Conservation (phyloP, 2,888 invertebrate species). For the Drosophila macrospina region DNA sequence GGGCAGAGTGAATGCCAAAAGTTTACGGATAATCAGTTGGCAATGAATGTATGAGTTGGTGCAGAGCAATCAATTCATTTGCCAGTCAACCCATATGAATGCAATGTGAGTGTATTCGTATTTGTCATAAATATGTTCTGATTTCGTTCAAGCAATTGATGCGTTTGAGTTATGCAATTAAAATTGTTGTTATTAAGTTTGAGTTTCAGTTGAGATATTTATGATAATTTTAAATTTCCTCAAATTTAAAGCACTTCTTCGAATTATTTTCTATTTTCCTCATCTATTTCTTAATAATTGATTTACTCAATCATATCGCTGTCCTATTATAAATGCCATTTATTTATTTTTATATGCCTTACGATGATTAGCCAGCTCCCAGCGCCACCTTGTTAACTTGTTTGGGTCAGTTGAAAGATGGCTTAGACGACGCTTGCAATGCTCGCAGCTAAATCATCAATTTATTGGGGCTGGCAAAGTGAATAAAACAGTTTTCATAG, state of each 20-base stretch:
- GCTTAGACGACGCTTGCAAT: constrained; percentile 13
- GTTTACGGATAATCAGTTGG: constrained; percentile 12
- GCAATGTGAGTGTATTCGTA: not conserved
- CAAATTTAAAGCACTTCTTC: too few species aligned
- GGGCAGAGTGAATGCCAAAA: constrained; percentile 36
- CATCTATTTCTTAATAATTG: too few species aligned
- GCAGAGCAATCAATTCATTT: constrained; percentile 6
- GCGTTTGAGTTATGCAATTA: too few species aligned
- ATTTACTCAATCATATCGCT: too few species aligned
- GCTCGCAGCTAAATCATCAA: constrained; percentile 26
- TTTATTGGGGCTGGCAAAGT: constrained; percentile 37
- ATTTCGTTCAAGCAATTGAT: not conserved
- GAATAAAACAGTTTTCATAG: constrained; percentile 29
- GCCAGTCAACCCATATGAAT: constrained; percentile 1
- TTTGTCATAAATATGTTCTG: not conserved
- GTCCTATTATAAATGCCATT: too few species aligned
- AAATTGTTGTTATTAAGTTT: too few species aligned
- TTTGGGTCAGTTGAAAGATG: not conserved
- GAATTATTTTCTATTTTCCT: too few species aligned
- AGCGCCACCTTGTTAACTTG: too few species aligned
- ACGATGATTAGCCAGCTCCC: too few species aligned
- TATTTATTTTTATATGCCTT: too few species aligned
- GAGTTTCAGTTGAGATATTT: too few species aligned
- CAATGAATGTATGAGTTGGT: not conserved
- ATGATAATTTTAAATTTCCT: too few species aligned